Conservation (phyloP, 2,888 invertebrate genomes). For the Plusia festucae region DNA sequence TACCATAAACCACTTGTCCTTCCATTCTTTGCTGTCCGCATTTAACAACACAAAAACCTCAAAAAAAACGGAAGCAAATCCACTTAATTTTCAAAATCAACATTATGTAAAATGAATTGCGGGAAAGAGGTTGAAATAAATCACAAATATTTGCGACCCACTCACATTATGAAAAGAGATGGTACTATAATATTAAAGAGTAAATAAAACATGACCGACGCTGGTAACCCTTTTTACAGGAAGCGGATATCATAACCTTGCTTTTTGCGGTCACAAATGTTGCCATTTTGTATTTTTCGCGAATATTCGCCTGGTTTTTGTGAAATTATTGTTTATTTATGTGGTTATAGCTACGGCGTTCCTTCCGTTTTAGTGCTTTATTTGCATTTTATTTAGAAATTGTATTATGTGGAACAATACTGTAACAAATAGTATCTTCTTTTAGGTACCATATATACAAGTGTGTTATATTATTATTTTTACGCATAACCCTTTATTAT, state of each 20-base stretch:
- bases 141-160: conserved; percentile 59
- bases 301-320: conserved; percentile 39
- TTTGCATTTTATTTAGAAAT: conserved; percentile 10
- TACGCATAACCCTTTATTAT: not conserved
- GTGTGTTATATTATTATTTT: not conserved
- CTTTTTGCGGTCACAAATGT: conserved; percentile 67
- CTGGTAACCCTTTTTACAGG: conserved; percentile 68
- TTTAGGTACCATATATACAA: not conserved
- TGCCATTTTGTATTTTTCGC: conserved; percentile 63
- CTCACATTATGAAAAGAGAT: conserved; percentile 57
- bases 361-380: conserved; percentile 26
- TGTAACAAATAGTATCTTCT: not conserved
- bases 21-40: not conserved
- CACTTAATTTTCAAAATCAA: conserved; percentile 56
- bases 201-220: conserved; percentile 67
- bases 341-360: conserved; percentile 11
- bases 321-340: conserved; percentile 36
- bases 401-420: not conserved
- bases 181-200: conserved; percentile 68
- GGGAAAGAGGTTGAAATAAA: conserved; percentile 52
- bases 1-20: not conserved
- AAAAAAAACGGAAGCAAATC: conserved; percentile 47
- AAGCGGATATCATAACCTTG: conserved; percentile 73
- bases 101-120: conserved; percentile 61
- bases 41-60: conserved; percentile 24